Percentiles rank a stretch among this genome's conserved stretches.
These are phyloP conservation scores for Toxostoma redivivum DNA, from an alignment of 2,113 vertebrate species.

Conservation along the genomic window DNA sequence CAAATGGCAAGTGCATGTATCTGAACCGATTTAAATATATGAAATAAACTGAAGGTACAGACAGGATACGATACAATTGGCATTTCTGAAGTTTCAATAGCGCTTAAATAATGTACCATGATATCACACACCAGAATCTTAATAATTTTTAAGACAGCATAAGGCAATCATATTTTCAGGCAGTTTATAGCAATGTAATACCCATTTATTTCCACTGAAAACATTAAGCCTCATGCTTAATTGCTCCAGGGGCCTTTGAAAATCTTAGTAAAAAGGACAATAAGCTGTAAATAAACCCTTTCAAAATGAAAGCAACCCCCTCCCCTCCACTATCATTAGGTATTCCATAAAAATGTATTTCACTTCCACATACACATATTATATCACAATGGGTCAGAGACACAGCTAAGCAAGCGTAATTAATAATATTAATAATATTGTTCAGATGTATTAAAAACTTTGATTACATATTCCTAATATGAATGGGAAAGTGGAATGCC, in stretches of 20 bases:
- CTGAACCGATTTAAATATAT: neutral
- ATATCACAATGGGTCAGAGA: neutral
- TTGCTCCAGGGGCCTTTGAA: constrained; percentile 4
- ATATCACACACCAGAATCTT: neutral
- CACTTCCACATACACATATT: neutral
- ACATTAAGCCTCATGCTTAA: neutral
- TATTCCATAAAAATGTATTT: neutral
- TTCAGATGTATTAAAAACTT: neutral
- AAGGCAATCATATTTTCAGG: neutral
- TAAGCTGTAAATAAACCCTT: neutral
- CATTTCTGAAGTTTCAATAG: neutral
- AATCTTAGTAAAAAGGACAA: neutral
- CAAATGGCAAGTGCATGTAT: neutral
- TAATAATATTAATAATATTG: neutral
- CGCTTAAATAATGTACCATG: neutral
- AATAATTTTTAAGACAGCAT: neutral
- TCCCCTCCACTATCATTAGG: neutral
- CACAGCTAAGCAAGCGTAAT: neutral
- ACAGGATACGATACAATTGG: neutral
- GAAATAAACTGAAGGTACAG: neutral
- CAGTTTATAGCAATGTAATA: constrained; percentile 1
- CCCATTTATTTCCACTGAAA: neutral
- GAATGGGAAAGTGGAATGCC: neutral
- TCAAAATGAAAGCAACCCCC: neutral
- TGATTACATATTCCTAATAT: neutral